Evolutionary conservation across 2,888 invertebrate genomes (phyloP), one percentile per base, ranked within the genome.

Genomic region (Ctenicera cuprea): DNA sequence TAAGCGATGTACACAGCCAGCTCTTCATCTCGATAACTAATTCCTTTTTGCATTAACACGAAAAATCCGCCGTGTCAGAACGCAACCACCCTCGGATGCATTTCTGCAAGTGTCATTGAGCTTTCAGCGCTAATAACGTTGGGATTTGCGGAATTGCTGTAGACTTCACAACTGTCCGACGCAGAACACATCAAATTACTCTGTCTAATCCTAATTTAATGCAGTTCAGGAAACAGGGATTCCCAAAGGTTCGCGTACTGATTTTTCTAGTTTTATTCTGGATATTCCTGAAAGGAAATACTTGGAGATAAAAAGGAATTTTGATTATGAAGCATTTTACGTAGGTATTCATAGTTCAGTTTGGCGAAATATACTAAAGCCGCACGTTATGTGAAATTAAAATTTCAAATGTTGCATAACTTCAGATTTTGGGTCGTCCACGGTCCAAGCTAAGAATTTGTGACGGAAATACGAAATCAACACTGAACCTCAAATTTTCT

Each of bases 141-240:
- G n/a, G 41, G 30, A 57, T 70, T 63, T 63, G 52, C 43, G 14
- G 57, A 37, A 52, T 52, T 41, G 38, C 52, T 57, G 7, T 33
- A n/a, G 52, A 63, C 63, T 48, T 63, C 52, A 45, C 20, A 70
- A 62, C 69, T 69, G 61, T 22, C 62, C 59, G 43, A 14, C 20
- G 43, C 63, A 63, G 70, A 38, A 26, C 62, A 59, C 41, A 43
- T 63, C 63, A 63, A 70, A 64, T 62, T 63, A 33, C 12, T 52
- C 43, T n/a, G 30, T 22, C 54, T 70, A 63, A 70, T 70, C 45
- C 50, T 5, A 33, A 43, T 43, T 52, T 68, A 67, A 67, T 54
- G 50, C 30, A 41, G 54, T 18, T 38, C 16, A 48, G 48, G 9
- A 48, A 41, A 18, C 48, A 18, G 11, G 20, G 20, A 18, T 48